phyloP scores from a whole-genome alignment of 2,113 vertebrate genomes.

The Neodon shergylaensis region DNA sequence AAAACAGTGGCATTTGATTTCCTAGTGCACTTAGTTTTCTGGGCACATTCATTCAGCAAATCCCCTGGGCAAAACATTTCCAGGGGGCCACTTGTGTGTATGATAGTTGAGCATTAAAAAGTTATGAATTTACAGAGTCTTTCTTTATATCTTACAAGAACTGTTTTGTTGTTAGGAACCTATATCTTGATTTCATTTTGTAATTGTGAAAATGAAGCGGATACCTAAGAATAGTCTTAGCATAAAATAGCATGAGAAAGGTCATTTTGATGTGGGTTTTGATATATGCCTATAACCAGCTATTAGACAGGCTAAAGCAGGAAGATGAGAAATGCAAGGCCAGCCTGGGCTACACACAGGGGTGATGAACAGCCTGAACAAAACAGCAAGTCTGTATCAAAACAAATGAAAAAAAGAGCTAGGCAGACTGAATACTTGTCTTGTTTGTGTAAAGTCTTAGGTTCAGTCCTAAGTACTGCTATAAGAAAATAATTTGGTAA shows the following conservation, averaged over 20 bases:
- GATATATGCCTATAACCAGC: not conserved
- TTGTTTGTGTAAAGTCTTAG: not conserved
- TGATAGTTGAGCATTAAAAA: not conserved
- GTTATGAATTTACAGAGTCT: not conserved
- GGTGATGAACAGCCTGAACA: not conserved
- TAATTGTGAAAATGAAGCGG: not conserved
- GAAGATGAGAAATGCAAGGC: not conserved
- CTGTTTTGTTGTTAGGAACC: not conserved
- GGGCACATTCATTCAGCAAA: not conserved
- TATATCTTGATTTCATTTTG: not conserved
- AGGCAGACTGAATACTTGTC: not conserved
- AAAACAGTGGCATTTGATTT: constrained; percentile 60
- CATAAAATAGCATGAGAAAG: not conserved
- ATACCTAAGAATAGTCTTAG: not conserved
- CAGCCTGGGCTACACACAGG: not conserved
- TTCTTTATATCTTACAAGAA: not conserved
- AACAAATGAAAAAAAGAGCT: not conserved
- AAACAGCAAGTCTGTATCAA: not conserved
- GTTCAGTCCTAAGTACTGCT: not conserved
- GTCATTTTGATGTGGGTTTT: not conserved
- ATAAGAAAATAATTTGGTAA: not conserved
- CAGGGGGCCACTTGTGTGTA: not conserved
- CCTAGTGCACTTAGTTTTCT: constrained; percentile 1
- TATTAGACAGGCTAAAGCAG: not conserved
- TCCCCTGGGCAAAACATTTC: constrained; percentile 1